Base-by-base conservation (phyloP, 2,797 vertebrate species). In the Amphiprion clarkii region DNA sequence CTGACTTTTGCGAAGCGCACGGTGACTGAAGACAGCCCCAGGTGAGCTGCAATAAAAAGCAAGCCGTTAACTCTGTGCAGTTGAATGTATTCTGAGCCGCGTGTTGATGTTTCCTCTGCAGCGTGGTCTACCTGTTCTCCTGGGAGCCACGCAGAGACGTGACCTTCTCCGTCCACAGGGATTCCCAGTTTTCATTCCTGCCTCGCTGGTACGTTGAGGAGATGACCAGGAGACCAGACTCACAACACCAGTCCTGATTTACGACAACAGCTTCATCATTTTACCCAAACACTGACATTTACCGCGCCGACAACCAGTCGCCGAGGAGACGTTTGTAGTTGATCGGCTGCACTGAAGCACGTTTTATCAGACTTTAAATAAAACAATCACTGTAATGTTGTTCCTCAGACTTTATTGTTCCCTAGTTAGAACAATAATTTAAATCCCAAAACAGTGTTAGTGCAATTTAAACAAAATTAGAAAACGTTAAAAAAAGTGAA, bases 91-190 rank as follows among this genome's bases (percentile, higher is more conserved):
- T 31, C 31, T 31, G 31, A 31, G 31, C 31, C 6, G 31, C 1
- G 31, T 31, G 29, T 7, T 27, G 27, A 27, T 27, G 27, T 27
- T 64, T 73, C 3, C 71, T 48, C 83, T 72, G 55, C 83, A 98
- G 97, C 52, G 89, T 96, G 3, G 95, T 97, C 75, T 93, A 97
- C 76, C 94, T 98, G 79, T 97, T 98, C 81, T 93, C 94, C 70
- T 96, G 95, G 94, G 95, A 97, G 53, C 96, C 96, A 1, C 91
- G 89, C 8, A 81, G 87, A 76, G 95, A 97, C 0, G 95, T 98
- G 78, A 95, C 94, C 25, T 97, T 92, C 91, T 93, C 95, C 4
- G 62, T 96, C 54, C 96, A 98, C 89, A 93, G 66, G 59, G 95
- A 95, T 71, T 93, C 94, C 0, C 81, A 89, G 5, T 92, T 95